Evolutionary conservation across 2,113 vertebrate genomes (phyloP).

Genomic region (Onychostoma macrolepis): DNA sequence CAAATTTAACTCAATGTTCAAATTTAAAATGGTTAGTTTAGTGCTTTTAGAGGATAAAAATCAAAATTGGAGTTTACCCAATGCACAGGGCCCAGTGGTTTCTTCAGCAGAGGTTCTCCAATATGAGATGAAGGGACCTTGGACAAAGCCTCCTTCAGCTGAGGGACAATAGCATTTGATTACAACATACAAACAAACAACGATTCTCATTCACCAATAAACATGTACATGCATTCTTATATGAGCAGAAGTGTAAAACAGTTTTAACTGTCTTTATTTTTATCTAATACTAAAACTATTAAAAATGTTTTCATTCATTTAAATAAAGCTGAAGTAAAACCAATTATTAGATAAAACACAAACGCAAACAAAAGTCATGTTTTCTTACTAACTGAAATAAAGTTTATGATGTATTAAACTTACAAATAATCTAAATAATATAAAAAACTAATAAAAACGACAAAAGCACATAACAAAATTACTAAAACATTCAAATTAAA

Average conservation of each 20-base stretch:
- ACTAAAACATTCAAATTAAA: too few species aligned
- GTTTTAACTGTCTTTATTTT: too few species aligned
- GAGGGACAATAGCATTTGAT: conserved; percentile 22
- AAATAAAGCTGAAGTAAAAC: too few species aligned
- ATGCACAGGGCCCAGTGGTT: conserved; percentile 90
- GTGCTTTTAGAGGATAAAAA: neutral
- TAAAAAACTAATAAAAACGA: too few species aligned
- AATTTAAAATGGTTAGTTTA: neutral
- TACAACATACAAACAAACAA: neutral
- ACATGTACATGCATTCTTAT: neutral
- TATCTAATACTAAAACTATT: too few species aligned
- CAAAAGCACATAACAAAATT: too few species aligned
- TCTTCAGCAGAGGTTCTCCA: conserved; percentile 90
- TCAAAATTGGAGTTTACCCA: conserved; percentile 78
- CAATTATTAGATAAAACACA: neutral
- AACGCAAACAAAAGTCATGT: neutral
- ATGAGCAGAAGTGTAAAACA: neutral
- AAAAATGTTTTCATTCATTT: too few species aligned
- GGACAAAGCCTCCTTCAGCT: conserved; percentile 94
- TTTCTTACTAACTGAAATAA: too few species aligned
- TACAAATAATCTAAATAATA: too few species aligned
- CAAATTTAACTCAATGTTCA: neutral
- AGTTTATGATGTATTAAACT: neutral
- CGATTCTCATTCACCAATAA: neutral
- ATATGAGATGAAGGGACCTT: conserved; percentile 89